Percentiles rank a stretch among this genome's conserved stretches.
phyloP scores from a whole-genome alignment of 2,888 invertebrate species.

The Muschampia plurimacula region DNA sequence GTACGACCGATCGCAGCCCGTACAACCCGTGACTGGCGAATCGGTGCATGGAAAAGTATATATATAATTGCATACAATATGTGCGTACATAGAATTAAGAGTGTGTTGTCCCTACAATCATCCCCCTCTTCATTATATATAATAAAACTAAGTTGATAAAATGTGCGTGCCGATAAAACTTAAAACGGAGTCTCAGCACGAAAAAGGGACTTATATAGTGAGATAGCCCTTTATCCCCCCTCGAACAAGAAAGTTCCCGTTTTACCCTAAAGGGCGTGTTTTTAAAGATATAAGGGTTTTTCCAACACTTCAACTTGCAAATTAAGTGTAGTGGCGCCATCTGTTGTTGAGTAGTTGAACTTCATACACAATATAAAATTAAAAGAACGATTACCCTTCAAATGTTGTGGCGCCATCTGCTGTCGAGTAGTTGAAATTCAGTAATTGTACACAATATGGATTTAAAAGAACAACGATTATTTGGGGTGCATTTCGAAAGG shows the following conservation, averaged over 20 bases:
- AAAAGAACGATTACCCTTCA: neutral
- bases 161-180: constrained; percentile 40
- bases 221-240: constrained; percentile 40
- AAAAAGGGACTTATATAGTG: constrained; percentile 39
- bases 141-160: constrained; percentile 43
- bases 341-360: constrained; percentile 6
- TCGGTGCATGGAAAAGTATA: no score
- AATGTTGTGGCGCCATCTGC: constrained; percentile 20
- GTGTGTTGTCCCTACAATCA: no score
- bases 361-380: no score
- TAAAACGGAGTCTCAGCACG: neutral
- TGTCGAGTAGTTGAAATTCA: neutral
- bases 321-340: constrained; percentile 22
- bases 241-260: constrained; percentile 40
- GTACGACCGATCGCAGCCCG: no score
- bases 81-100: no score
- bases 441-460: no score
- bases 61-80: no score
- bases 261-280: constrained; percentile 32
- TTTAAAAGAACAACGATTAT: no score
- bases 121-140: neutral
- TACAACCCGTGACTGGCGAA: no score
- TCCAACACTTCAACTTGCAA: constrained; percentile 7
- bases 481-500: no score
- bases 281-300: constrained; percentile 22